Base-by-base conservation (phyloP, 2,888 invertebrate genomes). In the Eubasilissa splendida region DNA sequence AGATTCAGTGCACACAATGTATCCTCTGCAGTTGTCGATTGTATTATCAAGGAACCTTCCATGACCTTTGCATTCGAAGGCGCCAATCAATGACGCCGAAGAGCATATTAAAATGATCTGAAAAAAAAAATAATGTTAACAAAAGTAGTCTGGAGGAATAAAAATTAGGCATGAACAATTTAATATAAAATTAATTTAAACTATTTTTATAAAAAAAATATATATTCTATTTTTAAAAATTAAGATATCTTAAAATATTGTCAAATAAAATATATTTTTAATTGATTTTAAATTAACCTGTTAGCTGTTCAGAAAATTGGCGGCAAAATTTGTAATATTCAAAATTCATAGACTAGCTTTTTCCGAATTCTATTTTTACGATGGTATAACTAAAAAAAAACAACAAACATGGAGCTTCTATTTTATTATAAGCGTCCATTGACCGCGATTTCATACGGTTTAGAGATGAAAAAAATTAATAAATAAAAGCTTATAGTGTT, bases 41-140 rank as follows among this genome's bases (percentile, higher is more conserved):
- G 79, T 12, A 1, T 73, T 58, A 58, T 83, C 83, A 68, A 76
- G 77, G 75, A 81, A 81, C 71, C 81, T 74, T 22, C 83, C 83
- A 80, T 76, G 53, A 22, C 65, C 60, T 59, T 66, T 59, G 70
- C 83, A 83, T 60, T 81, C 77, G 56, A 63, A 59, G 10, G 70
- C 70, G n/a, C 31, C 73, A 11, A 66, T 9, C n/a, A n/a, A 52
- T 63, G n/a, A 52, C 53, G n/a, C 22, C n/a, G 63, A 52, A n/a
- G 76, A 74, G 42, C 53, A 71, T 4, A 58, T 4, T 53, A 70
- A 54, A 54, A 70, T 31, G 54, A 70, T 54, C 70, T 70, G 70
- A 22, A 70, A 70, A 33, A 58, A n/a, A 8, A 1, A 58, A n/a
- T n/a, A 58, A 8, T 4, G 4, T n/a, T 58, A 58, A 42, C 4